Conservation (phyloP, 2,797 vertebrate genomes). For the Tragelaphus eurycerus region DNA sequence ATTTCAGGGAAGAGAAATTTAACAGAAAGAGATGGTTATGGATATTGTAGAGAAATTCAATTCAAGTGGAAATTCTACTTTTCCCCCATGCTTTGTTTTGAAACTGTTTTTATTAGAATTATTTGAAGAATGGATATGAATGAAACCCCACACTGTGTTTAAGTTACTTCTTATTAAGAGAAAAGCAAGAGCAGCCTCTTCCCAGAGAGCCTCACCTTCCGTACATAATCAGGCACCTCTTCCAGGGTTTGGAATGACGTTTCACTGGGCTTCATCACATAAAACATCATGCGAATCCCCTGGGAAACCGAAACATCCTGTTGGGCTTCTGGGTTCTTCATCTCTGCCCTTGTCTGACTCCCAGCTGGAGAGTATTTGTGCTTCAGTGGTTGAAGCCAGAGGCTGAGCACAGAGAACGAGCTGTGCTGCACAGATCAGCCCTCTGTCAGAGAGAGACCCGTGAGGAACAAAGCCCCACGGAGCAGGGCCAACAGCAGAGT, state of each 20-base stretch:
- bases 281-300: constrained; percentile 87
- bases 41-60: background rate
- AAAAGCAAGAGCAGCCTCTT: background rate
- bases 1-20: background rate
- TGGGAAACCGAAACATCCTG: constrained; percentile 70
- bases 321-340: constrained; percentile 39
- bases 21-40: background rate
- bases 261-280: constrained; percentile 87
- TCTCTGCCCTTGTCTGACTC: constrained; percentile 46
- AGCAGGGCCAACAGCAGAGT: background rate
- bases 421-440: constrained; percentile 12
- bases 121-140: constrained; percentile 48
- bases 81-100: background rate
- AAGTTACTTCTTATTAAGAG: background rate
- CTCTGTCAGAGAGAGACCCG: constrained; percentile 41
- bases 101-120: constrained; percentile 1
- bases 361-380: constrained; percentile 55
- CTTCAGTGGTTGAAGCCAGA: constrained; percentile 31
- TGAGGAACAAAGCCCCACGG: background rate
- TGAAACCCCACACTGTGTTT: background rate
- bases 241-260: constrained; percentile 86
- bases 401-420: background rate
- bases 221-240: constrained; percentile 90
- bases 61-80: constrained; percentile 9
- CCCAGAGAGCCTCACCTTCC: constrained; percentile 86